These are phyloP conservation scores for Pachliopta kotzebuea DNA, from an alignment of 2,888 invertebrate genomes.

Conservation along the genomic window DNA sequence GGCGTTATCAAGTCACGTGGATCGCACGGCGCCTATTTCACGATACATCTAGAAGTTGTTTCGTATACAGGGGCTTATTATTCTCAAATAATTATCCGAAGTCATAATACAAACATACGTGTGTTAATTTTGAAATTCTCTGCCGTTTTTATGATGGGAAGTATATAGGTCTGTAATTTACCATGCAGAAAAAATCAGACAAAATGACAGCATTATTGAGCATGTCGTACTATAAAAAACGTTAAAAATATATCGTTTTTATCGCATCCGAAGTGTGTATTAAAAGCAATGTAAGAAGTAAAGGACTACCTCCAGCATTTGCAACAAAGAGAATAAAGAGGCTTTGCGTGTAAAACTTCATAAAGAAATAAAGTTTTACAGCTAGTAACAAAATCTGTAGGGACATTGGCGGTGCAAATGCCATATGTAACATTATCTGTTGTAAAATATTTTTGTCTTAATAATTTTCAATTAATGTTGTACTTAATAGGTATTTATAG, in stretches of 20 bases:
- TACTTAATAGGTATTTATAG: background rate
- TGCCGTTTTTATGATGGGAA: conserved; percentile 52
- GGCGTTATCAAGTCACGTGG: conserved; percentile 64
- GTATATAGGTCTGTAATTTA: conserved; percentile 44
- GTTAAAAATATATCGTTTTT: conserved; percentile 58
- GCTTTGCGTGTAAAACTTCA: conserved; percentile 50
- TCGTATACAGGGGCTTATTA: conserved; percentile 40
- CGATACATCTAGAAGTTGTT: conserved; percentile 44
- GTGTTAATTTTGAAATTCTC: conserved; percentile 35
- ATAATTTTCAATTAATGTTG: background rate
- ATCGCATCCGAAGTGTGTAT: conserved; percentile 43
- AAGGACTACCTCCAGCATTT: conserved; percentile 43
- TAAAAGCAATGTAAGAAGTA: conserved; percentile 36
- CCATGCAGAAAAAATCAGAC: conserved; percentile 43
- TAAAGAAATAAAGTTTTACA: conserved; percentile 68
- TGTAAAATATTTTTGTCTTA: conserved; percentile 38
- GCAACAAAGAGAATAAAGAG: conserved; percentile 56
- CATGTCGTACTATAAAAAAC: conserved; percentile 49
- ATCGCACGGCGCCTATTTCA: conserved; percentile 49
- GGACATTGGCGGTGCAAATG: conserved; percentile 33
- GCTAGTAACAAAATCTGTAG: conserved; percentile 55
- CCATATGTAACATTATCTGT: conserved; percentile 47
- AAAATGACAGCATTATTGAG: conserved; percentile 52
- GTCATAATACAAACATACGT: conserved; percentile 33
- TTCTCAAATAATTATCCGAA: conserved; percentile 33